Conservation (phyloP, 23 tunicate species). For the Trididemnum nubilum region DNA sequence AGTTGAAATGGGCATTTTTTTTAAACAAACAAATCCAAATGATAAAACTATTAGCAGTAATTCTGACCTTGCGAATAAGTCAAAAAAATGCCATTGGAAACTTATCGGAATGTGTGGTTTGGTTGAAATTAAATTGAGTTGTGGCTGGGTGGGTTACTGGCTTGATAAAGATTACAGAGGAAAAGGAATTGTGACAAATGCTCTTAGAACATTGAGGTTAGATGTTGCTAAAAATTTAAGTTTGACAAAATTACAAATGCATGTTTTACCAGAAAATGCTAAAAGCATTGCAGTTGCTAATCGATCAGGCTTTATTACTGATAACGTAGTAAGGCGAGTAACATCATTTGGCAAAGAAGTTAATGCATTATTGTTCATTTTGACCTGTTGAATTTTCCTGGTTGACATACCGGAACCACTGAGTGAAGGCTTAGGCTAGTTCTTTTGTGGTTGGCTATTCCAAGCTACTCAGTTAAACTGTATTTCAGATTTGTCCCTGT, state of each 20-base stretch:
- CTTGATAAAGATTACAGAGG: slow-evolving; percentile 37
- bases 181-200: slow-evolving; percentile 39
- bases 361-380: not conserved
- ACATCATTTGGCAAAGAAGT: slow-evolving; percentile 3
- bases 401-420: too few species aligned
- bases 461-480: too few species aligned
- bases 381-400: too few species aligned
- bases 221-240: not conserved
- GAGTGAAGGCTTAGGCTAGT: too few species aligned
- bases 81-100: not conserved
- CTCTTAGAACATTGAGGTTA: not conserved
- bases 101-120: slow-evolving; percentile 50
- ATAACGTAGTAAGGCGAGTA: not conserved
- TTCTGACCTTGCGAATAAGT: not conserved
- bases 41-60: not conserved
- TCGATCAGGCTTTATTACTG: slow-evolving; percentile 1
- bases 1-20: slow-evolving; percentile 26
- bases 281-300: not conserved
- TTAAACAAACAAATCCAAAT: not conserved
- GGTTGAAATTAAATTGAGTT: slow-evolving; percentile 7
- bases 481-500: too few species aligned
- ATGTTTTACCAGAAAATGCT: not conserved
- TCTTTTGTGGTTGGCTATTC: too few species aligned
- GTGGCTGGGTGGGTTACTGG: slow-evolving; percentile 47
- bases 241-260: not conserved